phyloP scores from a whole-genome alignment of 2,888 invertebrate species.

The Heliconius ethilla region DNA sequence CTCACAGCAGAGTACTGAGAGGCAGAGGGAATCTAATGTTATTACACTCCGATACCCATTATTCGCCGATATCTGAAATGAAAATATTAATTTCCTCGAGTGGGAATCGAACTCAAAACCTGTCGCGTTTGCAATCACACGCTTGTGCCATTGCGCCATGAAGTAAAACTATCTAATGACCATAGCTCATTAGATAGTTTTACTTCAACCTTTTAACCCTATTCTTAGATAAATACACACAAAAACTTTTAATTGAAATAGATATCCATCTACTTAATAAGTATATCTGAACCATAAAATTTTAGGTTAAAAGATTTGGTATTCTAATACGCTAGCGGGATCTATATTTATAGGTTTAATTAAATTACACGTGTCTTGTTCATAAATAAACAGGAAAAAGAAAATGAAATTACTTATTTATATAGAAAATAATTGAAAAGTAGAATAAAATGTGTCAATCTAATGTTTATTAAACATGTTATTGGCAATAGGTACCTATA shows the following conservation, averaged over 20 bases:
- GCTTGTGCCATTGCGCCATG: neutral
- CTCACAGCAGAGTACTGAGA: neutral
- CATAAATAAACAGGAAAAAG: neutral
- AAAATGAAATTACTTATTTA: neutral
- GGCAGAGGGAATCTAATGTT: neutral
- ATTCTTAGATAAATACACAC: too few species aligned
- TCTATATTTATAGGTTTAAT: neutral
- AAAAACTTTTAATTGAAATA: neutral
- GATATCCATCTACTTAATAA: neutral
- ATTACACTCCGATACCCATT: neutral
- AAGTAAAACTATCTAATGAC: too few species aligned
- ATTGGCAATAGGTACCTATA: neutral
- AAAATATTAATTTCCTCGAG: too few species aligned
- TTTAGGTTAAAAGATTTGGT: neutral
- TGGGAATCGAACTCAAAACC: neutral
- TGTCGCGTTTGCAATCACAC: neutral
- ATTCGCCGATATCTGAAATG: neutral
- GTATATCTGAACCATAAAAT: neutral
- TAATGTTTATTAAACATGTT: neutral
- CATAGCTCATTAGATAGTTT: too few species aligned
- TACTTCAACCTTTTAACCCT: too few species aligned
- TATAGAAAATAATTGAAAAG: conserved; percentile 1
- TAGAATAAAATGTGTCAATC: neutral
- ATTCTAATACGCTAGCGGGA: neutral
- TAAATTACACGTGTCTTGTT: neutral